Base-by-base conservation (phyloP, 2,888 invertebrate genomes). In the Cheilosia urbana region DNA sequence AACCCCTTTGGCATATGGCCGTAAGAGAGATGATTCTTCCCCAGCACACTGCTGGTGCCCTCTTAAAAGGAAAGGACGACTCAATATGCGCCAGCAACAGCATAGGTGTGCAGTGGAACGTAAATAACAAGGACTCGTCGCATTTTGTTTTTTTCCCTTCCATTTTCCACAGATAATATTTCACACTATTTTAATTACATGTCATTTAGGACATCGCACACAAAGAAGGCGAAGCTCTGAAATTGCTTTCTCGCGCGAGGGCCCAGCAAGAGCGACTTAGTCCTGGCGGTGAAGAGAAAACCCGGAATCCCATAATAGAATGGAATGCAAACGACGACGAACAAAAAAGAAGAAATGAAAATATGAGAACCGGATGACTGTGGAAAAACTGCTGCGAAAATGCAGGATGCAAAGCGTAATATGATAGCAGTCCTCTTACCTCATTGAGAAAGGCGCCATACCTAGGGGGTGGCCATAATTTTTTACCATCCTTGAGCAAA, bases 121-220 rank as follows among this genome's bases (percentile, higher is more conserved):
- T 81, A 72, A 85, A 85, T 85, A 81, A 85, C 81, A 85, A 76
- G 85, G 53, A 85, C 80, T 76, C 76, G 55, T 81, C 45, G 34
- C 53, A 45, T 66, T 68, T 60, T 42, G 24, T 76, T 30, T 51
- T 30, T 51, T 58, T 71, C 45, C 47, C 63, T 34, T 49, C 45
- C 40, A 58, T 62, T 76, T 72, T 85, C 81, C 62, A 55, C 81
- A 85, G 85, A 85, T 85, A 85, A 85, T 85, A 85, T 85, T 85
- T 85, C 85, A 85, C 81, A 85, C 85, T 85, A 85, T 81, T 85
- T 85, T 85, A 85, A 85, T 85, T 85, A 85, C 85, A 85, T 85
- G 85, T 85, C 85, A 85, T 85, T 81, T 81, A 85, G 85, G 85
- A 85, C 85, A 78, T 78, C 62, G 83, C 83, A 83, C 45, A 66